These are phyloP conservation scores for Sardina pilchardus DNA, from an alignment of 2,113 vertebrate genomes.

Conservation along the genomic window DNA sequence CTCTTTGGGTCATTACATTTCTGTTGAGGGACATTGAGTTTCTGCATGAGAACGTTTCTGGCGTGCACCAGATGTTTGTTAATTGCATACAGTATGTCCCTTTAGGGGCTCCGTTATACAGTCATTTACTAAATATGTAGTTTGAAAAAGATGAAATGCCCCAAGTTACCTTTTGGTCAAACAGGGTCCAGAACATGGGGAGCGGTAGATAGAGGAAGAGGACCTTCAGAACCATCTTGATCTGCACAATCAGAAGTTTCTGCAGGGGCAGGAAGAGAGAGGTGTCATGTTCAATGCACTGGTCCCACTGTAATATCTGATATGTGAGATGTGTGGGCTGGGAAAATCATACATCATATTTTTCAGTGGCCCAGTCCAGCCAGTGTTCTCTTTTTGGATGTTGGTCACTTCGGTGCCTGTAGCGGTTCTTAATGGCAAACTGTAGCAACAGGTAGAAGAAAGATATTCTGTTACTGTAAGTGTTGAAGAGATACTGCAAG, in stretches of 20 bases:
- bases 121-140: background rate
- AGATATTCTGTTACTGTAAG: background rate
- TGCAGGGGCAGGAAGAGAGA: slow-evolving; percentile 58
- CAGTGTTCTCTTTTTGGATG: slow-evolving; percentile 87
- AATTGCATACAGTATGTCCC: too few relatives aligned
- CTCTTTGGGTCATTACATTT: too few relatives aligned
- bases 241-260: slow-evolving; percentile 88
- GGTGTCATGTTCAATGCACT: background rate
- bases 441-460: slow-evolving; percentile 58
- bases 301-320: background rate
- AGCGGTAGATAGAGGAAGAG: slow-evolving; percentile 93
- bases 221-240: slow-evolving; percentile 91
- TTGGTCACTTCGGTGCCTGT: slow-evolving; percentile 75
- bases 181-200: slow-evolving; percentile 97
- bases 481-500: background rate
- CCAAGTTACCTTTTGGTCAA: slow-evolving; percentile 91
- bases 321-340: background rate
- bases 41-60: too few relatives aligned
- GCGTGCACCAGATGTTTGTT: too few relatives aligned
- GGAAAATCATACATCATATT: slow-evolving; percentile 72
- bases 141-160: background rate
- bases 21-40: too few relatives aligned
- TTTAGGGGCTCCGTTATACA: background rate
- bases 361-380: slow-evolving; percentile 94
- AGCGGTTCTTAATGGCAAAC: slow-evolving; percentile 91